These are phyloP conservation scores for Hirtodrosophila alboralis DNA, from an alignment of 2,888 invertebrate genomes.

Conservation along the genomic window DNA sequence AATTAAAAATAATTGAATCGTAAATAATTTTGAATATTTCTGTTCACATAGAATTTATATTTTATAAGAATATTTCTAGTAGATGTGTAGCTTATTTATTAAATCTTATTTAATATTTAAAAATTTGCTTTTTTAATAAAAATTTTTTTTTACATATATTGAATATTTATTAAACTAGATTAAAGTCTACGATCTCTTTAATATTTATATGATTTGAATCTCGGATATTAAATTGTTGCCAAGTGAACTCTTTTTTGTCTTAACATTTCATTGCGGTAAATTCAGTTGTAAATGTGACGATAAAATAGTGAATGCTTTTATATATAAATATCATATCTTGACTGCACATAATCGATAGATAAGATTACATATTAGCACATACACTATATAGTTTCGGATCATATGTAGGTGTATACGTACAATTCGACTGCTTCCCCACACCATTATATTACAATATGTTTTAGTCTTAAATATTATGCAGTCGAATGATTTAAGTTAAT, in stretches of 20 bases:
- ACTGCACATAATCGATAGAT: slow-evolving; percentile 43
- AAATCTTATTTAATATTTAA: too few species aligned
- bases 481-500: not conserved
- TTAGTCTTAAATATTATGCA: slow-evolving; percentile 23
- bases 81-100: too few species aligned
- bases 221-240: not conserved
- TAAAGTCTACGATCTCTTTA: too few species aligned
- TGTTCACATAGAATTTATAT: too few species aligned
- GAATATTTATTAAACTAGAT: too few species aligned
- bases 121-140: too few species aligned
- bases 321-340: slow-evolving; percentile 37
- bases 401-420: not conserved
- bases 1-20: too few species aligned
- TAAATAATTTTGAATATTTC: too few species aligned
- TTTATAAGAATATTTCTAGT: too few species aligned
- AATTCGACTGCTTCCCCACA: not conserved
- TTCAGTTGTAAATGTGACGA: slow-evolving; percentile 33
- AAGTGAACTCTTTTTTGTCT: not conserved
- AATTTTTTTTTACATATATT: too few species aligned
- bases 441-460: slow-evolving; percentile 2
- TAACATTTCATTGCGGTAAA: slow-evolving; percentile 11
- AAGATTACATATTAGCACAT: slow-evolving; percentile 40
- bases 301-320: slow-evolving; percentile 18
- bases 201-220: too few species aligned
- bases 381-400: slow-evolving; percentile 6